Base-by-base conservation (phyloP, 2,113 vertebrate genomes). In the Chloropsis hardwickii region DNA sequence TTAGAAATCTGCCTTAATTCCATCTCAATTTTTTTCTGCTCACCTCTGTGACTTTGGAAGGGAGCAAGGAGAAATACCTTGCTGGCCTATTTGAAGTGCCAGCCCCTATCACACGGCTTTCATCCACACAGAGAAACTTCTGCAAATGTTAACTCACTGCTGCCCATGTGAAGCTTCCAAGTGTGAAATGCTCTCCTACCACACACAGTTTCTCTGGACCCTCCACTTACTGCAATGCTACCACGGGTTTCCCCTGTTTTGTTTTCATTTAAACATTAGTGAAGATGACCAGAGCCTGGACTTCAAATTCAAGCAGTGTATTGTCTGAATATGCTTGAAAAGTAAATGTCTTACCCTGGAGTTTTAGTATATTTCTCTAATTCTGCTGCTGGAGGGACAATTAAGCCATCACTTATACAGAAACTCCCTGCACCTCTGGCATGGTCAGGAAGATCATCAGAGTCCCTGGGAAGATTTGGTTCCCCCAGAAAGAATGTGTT, bases 401-500 rank as follows among this genome's bases (percentile, higher is more conserved):
- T 19, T 56, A 71, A 42, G 23, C 33, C 61, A 82, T 22, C 3
- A 56, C 16, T 82, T 47, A 25, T 1, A 82, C 5, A 79, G 31
- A 40, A 71, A 53, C 14, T 83, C 31, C 62, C 37, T 14, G 5
- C 29, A 72, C 21, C 27, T n/a, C n/a, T 60, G 24, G 8, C 28
- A 65, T 5, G 13, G 58, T 61, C 50, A 69, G 20, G 57, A 22
- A 48, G 45, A 37, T 69, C n/a, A 56, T 3, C 2, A 4, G 40
- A 86, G 20, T 25, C 9, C 9, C 14, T 2, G 1, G 70, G 48
- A 86, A 86, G 64, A 76, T 7, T 48, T 0, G 0, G 31, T 7
- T 57, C 6, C 31, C 16, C 12, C 37, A 71, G 11, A 37, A 70
- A 29, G 24, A 57, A 17, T 0, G 0, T 50, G 28, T 37, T 60